Evolutionary conservation across 2,888 invertebrate species (phyloP).

Genomic region (Stenichneumon culpator): DNA sequence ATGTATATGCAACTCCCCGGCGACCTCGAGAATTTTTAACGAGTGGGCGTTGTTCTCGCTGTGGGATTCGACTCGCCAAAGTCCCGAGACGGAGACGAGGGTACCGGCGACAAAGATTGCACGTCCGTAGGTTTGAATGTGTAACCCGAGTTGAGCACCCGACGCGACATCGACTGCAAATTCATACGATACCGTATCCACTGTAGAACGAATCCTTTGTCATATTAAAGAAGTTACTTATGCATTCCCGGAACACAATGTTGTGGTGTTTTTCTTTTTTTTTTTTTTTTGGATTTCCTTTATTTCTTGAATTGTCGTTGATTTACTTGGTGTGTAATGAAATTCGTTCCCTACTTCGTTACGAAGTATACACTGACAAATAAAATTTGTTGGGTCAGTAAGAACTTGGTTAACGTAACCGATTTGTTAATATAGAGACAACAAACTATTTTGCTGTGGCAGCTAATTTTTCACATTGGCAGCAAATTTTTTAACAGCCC

Average conservation of each 20-base stretch:
- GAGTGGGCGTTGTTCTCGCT: conserved; percentile 62
- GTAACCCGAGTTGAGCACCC: conserved; percentile 20
- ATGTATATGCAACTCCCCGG: conserved; percentile 25
- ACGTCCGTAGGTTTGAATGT: background rate
- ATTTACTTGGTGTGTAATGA: background rate
- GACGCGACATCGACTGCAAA: conserved; percentile 35
- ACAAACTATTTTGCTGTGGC: too few species aligned
- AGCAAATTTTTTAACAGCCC: too few species aligned
- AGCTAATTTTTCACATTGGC: too few species aligned
- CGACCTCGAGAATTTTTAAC: conserved; percentile 64
- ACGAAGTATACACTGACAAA: too few species aligned
- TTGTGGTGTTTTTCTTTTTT: background rate
- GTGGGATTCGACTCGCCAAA: conserved; percentile 49
- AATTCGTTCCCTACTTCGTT: too few species aligned
- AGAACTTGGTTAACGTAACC: too few species aligned
- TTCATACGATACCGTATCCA: conserved; percentile 26
- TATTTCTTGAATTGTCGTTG: background rate
- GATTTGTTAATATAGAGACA: too few species aligned
- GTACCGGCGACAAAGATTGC: conserved; percentile 44
- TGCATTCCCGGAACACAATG: background rate
- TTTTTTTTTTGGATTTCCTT: background rate
- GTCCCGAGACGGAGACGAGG: conserved; percentile 45
- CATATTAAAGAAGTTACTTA: background rate
- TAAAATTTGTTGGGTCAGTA: too few species aligned
- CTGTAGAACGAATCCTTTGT: conserved; percentile 1